Base-by-base conservation (phyloP, 2,113 vertebrate genomes). In the Piprites chloris region DNA sequence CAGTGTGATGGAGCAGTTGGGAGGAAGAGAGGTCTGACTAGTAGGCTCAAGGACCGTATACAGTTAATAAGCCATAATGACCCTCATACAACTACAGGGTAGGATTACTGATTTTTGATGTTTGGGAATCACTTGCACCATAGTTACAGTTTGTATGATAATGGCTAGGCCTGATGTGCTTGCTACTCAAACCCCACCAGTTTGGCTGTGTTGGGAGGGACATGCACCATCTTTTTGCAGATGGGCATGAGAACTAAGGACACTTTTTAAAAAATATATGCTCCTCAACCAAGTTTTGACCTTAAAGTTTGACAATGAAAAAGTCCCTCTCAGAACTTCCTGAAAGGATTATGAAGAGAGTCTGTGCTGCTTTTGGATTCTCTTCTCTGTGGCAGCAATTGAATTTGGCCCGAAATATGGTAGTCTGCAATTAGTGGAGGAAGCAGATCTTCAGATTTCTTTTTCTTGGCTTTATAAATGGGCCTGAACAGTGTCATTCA, bases 401-500 rank as follows among this genome's bases (percentile, higher is more conserved):
- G 62, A 87, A 89, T 91, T 94, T 67, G 82, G 44, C 55, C 65
- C 1, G 1, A 72, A 95, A 56, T 49, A 35, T 27, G 67, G 28
- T 77, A 63, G 47, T 84, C 79, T 86, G 56, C 80, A 84, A 61
- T 89, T 92, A 32, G 7, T 41, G n/a, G 56, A 86, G 47, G 39
- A 94, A 92, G 44, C 22, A 94, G 63, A 90, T 86, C 67, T 90
- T 92, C 71, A 86, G 9, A 44, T 95, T 93, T 94, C 35, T 88
- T 92, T 84, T 88, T 63, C 37, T 87, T 91, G 73, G 76, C 85
- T 89, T 85, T 75, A 53, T 52, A 72, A 82, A 56, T 44, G 53
- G 9, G 11, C 21, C 37, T 80, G 66, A 82, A 52, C 4, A 8
- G 27, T 66, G 67, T 46, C 46, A 74, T 90, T 96, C 63, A 76